These are phyloP conservation scores for Bombus impatiens DNA, from an alignment of 1,140 invertebrate genomes.

Conservation along the genomic window DNA sequence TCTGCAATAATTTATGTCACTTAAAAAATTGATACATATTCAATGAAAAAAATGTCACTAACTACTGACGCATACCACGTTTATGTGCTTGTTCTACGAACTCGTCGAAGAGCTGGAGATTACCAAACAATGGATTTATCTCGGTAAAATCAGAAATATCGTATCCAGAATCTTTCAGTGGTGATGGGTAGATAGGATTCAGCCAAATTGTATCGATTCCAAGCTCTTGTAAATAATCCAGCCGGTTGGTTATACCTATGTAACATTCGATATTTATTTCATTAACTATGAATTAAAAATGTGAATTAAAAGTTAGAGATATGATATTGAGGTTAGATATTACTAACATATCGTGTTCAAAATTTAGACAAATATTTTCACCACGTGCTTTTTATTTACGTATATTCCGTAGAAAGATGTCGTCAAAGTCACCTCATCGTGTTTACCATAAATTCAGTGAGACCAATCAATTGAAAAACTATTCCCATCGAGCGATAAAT, in stretches of 20 bases:
- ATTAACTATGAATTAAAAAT: not conserved
- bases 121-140: slow-evolving; percentile 82
- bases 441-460: not conserved
- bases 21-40: not conserved
- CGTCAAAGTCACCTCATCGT: not conserved
- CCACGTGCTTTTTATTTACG: too few relatives aligned
- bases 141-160: slow-evolving; percentile 82
- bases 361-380: too few relatives aligned
- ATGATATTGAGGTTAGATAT: not conserved
- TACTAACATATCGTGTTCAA: not conserved
- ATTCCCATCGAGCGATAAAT: slow-evolving; percentile 19
- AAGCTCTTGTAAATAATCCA: slow-evolving; percentile 80
- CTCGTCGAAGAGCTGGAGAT: slow-evolving; percentile 81
- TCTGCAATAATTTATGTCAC: slow-evolving; percentile 75
- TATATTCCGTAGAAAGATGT: not conserved
- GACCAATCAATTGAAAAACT: not conserved
- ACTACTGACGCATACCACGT: slow-evolving; percentile 61
- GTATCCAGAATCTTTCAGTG: slow-evolving; percentile 82
- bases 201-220: slow-evolving; percentile 83
- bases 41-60: not conserved
- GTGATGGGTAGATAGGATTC: slow-evolving; percentile 83
- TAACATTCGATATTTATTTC: not conserved
- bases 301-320: not conserved
- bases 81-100: slow-evolving; percentile 73
- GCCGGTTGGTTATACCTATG: slow-evolving; percentile 72